These are phyloP conservation scores for Molothrus ater DNA, from an alignment of 2,797 vertebrate species.

Conservation along the genomic window DNA sequence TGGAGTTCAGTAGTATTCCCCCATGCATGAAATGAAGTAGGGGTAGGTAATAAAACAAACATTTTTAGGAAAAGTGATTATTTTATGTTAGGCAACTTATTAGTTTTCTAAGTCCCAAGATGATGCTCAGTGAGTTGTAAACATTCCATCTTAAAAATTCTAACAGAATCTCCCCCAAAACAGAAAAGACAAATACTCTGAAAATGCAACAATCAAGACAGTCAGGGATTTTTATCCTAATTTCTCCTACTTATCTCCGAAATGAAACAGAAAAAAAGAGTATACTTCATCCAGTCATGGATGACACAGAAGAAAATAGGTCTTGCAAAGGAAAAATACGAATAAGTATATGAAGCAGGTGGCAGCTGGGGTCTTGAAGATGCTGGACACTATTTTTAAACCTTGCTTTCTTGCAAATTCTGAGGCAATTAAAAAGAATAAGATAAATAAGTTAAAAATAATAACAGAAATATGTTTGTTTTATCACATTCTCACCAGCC, in stretches of 20 bases:
- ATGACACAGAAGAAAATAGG: not conserved
- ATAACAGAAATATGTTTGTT: not conserved
- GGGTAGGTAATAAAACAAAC: conserved; percentile 35
- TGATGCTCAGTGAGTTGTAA: conserved; percentile 1
- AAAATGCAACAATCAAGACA: not conserved
- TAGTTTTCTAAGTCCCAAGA: not conserved
- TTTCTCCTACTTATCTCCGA: not conserved
- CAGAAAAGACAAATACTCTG: not conserved
- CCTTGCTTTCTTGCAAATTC: not conserved
- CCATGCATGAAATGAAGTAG: conserved; percentile 55
- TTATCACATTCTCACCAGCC: not conserved
- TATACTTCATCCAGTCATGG: not conserved
- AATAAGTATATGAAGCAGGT: not conserved
- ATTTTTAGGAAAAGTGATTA: conserved; percentile 44
- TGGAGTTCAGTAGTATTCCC: conserved; percentile 23
- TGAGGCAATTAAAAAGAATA: not conserved
- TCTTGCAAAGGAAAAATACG: not conserved
- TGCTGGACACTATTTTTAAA: not conserved
- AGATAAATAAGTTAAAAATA: not conserved
- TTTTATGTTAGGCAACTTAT: conserved; percentile 15
- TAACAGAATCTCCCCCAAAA: not conserved
- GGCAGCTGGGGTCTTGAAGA: not conserved
- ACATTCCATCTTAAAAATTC: not conserved
- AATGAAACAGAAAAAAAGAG: not conserved
- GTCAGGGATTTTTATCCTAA: not conserved